phyloP scores from a whole-genome alignment of 92 coral and sea anemone genomes.

The Epizoanthus rinbou region DNA sequence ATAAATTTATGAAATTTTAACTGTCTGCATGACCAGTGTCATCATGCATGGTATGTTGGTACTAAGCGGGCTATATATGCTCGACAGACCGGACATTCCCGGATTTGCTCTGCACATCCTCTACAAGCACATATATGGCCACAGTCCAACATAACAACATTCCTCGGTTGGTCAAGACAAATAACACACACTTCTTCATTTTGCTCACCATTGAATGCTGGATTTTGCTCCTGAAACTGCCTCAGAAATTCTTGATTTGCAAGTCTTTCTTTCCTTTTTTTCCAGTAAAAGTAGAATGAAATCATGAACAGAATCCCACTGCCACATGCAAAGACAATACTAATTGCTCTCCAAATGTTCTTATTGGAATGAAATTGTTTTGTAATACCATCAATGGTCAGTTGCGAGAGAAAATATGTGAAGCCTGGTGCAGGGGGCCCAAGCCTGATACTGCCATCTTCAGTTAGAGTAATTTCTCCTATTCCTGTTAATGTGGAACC shows the following conservation, averaged over 20 bases:
- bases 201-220: conserved; percentile 43
- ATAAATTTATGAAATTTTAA: too few species aligned
- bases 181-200: conserved; percentile 77
- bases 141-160: conserved; percentile 95
- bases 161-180: conserved; percentile 87
- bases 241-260: conserved; percentile 50
- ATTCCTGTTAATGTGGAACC: conserved; percentile 87
- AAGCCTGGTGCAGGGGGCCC: conserved; percentile 76
- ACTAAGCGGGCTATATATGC: conserved; percentile 78
- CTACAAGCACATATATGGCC: conserved; percentile 94
- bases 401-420: conserved; percentile 75
- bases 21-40: too few species aligned
- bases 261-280: conserved; percentile 62
- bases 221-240: conserved; percentile 48
- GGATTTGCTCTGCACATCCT: conserved; percentile 74
- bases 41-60: conserved; percentile 68
- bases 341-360: conserved; percentile 75
- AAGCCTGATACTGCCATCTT: conserved; percentile 65
- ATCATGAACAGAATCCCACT: conserved; percentile 78
- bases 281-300: conserved; percentile 73
- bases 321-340: conserved; percentile 74
- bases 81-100: conserved; percentile 88
- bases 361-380: conserved; percentile 69
- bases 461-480: conserved; percentile 76
- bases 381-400: conserved; percentile 74